Evolutionary conservation across 1,140 invertebrate species (phyloP), one percentile per base, ranked within the genome.

Genomic region (Ostrea denselamellosa): DNA sequence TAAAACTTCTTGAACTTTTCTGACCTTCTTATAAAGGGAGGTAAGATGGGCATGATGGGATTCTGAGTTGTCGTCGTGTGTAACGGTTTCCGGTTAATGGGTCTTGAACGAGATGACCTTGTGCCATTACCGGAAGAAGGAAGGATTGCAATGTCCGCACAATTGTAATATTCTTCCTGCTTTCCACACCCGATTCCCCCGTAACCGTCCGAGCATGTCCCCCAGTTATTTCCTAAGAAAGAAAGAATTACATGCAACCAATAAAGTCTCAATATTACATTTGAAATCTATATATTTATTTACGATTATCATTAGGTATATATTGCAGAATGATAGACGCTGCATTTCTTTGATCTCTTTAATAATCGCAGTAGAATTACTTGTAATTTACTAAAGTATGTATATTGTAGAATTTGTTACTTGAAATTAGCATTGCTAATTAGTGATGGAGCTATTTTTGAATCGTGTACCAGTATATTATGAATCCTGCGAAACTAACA

Each of bases 81-180:
- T 4, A 17, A 25, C 2, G 22, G 17, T 12, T 77, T 77, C 22
- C 68, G 68, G 68, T 77, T 25, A 28, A 34, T 14, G 28, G 10
- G 14, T 25, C 25, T 25, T 14, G 68, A 25, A 12, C 68, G 68
- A 77, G 22, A 8, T 77, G 14, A 2, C 22, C 28, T 77, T 25
- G 68, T 25, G 34, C 68, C 28, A 10, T 77, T 77, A 28, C 25
- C 68, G 25, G 68, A 34, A 34, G 68, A 25, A 28, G 89, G 51
- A 8, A 90, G 81, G 17, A 93, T 93, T 22, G 90, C 85, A 19
- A 93, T 89, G 77, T 93, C 92, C 3, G 92, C 92, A 85, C 92
- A 93, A 81, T 91, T 91, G 83, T 91, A 92, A 58, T 91, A 93
- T 86, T 93, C 91, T 82, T 92, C 91, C 83, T 93, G 92, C 2